Percentiles rank a stretch among this genome's conserved stretches.
Evolutionary conservation across 2,113 vertebrate species (phyloP).

Genomic region (Platichthys flesus): DNA sequence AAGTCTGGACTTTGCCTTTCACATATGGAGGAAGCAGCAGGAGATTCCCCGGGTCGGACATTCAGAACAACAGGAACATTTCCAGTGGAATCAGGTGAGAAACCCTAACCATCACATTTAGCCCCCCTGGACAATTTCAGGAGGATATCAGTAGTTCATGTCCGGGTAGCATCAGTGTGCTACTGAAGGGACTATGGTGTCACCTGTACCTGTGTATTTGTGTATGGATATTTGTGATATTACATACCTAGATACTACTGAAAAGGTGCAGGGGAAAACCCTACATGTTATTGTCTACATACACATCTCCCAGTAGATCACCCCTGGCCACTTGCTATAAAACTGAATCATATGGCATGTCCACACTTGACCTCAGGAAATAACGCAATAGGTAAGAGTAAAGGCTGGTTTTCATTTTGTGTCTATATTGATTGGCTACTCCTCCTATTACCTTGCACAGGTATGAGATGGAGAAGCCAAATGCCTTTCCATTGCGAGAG

Average conservation of each 20-base stretch:
- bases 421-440: background rate
- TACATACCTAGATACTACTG: background rate
- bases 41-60: too few species aligned
- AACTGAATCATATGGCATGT: background rate
- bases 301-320: background rate
- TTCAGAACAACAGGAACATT: too few species aligned
- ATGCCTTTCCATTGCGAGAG: slow-evolving; percentile 90
- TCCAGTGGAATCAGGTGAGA: too few species aligned
- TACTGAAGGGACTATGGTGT: background rate
- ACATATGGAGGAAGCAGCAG: too few species aligned
- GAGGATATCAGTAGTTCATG: too few species aligned
- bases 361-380: background rate
- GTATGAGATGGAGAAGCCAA: slow-evolving; percentile 89
- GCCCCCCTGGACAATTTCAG: too few species aligned
- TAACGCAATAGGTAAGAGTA: background rate
- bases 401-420: background rate
- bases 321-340: background rate
- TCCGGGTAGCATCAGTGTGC: too few species aligned
- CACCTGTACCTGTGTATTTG: background rate
- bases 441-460: slow-evolving; percentile 84
- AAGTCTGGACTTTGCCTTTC: too few species aligned
- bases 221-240: background rate
- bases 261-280: background rate
- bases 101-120: too few species aligned
- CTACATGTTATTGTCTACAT: background rate